Evolutionary conservation across 2,888 invertebrate species (phyloP), one percentile per base, ranked within the genome.

Genomic region (Serripes groenlandicus): DNA sequence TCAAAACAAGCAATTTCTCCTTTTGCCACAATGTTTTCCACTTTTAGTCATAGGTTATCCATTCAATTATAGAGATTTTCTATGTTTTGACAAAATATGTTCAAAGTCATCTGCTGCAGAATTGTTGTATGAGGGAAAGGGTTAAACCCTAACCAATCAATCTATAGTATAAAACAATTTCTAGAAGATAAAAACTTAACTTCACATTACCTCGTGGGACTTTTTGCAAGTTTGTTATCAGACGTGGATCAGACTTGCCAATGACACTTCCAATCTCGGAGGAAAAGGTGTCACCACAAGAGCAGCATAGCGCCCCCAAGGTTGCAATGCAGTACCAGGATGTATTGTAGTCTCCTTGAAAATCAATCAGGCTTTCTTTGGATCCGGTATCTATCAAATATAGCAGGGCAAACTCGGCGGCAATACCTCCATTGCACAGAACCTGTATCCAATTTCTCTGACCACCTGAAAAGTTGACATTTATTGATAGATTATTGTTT

Each of bases 401-500:
- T 30, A 98, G 94, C 49, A 98, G 92, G 0, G 97, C 97, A 69
- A 98, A 94, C 91, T 97, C 96, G 0, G 97, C 96, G 26, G 97
- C 97, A 96, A 98, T 97, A n/a, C 98, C 98, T 0, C 96, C 97
- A 95, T 98, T 98, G 93, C 98, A 98, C 0, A 98, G 94, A 7
- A 98, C 98, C 95, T 98, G 98, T 21, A 97, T 95, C 98, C 98
- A 98, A 93, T 97, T 97, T 83, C 98, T 96, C 94, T 97, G 97
- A 0, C 98, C 97, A 91, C 97, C 97, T 96, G 90, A 23, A 62
- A 72, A 30, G 30, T 32, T 3, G n/a, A n/a, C n/a, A n/a, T 9
- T 15, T 64, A 64, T 7, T 15, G 32, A 64, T 11, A 15, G 11
- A 42, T 15, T 42, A 18, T 42, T 15, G 42, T 9, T 42, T 15